Evolutionary conservation across 2,113 vertebrate species (phyloP).

Genomic region (Climacteris rufus): DNA sequence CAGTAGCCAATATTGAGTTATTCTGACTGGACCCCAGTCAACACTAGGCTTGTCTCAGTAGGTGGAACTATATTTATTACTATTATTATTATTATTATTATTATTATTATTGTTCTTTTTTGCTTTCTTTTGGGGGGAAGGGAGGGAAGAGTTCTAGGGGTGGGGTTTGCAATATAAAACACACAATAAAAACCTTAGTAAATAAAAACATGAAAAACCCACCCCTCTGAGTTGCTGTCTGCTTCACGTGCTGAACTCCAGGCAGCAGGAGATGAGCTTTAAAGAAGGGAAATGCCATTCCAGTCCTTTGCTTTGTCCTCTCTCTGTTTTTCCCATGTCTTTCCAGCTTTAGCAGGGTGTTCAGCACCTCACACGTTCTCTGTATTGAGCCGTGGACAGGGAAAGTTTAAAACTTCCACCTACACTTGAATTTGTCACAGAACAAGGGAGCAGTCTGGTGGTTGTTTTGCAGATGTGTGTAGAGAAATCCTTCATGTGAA

Average conservation of each 20-base stretch:
- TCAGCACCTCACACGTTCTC: not conserved
- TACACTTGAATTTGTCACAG: not conserved
- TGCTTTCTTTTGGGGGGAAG: slow-evolving; percentile 3
- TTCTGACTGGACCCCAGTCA: slow-evolving; percentile 32
- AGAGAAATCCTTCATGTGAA: not conserved
- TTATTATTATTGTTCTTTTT: not conserved
- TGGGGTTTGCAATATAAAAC: slow-evolving; percentile 67
- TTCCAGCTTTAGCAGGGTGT: not conserved
- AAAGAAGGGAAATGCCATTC: not conserved
- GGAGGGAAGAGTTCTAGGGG: slow-evolving; percentile 31
- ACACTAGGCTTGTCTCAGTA: slow-evolving; percentile 60
- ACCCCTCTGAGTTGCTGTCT: not conserved
- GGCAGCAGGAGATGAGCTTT: not conserved
- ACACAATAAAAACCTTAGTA: slow-evolving; percentile 68
- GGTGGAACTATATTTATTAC: slow-evolving; percentile 45
- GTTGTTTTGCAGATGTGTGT: not conserved
- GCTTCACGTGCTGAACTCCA: not conserved
- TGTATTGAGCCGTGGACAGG: not conserved
- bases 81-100: not conserved
- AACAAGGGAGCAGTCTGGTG: not conserved
- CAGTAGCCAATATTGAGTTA: slow-evolving; percentile 48
- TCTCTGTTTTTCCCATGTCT: not conserved
- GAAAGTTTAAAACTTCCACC: not conserved
- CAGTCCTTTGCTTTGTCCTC: not conserved
- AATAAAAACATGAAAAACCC: slow-evolving; percentile 43